Evolutionary conservation across 2,113 vertebrate genomes (phyloP), one percentile per base, ranked within the genome.

Genomic region (Myotis davidii): DNA sequence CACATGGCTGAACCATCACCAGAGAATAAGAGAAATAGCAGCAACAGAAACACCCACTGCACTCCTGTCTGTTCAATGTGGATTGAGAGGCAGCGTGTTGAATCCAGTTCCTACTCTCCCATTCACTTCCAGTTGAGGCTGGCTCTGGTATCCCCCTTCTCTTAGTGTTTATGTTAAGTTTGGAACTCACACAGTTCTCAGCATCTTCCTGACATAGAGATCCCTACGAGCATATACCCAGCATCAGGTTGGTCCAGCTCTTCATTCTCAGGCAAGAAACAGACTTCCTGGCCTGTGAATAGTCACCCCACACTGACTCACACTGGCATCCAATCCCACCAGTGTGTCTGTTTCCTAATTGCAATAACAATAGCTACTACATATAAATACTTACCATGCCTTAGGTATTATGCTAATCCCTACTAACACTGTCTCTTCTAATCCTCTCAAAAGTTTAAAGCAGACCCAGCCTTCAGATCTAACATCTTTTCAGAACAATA

Each of bases 401-500:
- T 4, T 13, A 91, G 9, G 25, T 65, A 34, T 5, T 48, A n/a
- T 13, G 3, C 29, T 79, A 88, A 13, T 9, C 17, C 32, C 13
- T 67, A 77, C 17, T 76, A 59, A 32, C 25, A 37, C 1, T 16
- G 37, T 59, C 14, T 88, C 72, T 56, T 59, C 54, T 85, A 32
- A 85, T 34, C 34, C n/a, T 81, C 52, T 77, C 25, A 56, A 82
- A 85, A 84, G 29, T 20, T 61, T 27, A 42, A 79, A 87, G 76
- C 14, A 87, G 72, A 94, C 8, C 6, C 42, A 45, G 52, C 8
- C 64, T 95, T 84, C 56, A 79, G 42, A 65, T 56, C 27, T 27
- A 83, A 48, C 37, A 85, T 91, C 52, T 70, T 92, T 87, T 94
- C 76, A 90, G 25, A 87, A 92, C 10, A 95, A 64, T 59, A 78